Evolutionary conservation across 2,113 vertebrate genomes (phyloP).

Genomic region (Ctenodactylus gundi): DNA sequence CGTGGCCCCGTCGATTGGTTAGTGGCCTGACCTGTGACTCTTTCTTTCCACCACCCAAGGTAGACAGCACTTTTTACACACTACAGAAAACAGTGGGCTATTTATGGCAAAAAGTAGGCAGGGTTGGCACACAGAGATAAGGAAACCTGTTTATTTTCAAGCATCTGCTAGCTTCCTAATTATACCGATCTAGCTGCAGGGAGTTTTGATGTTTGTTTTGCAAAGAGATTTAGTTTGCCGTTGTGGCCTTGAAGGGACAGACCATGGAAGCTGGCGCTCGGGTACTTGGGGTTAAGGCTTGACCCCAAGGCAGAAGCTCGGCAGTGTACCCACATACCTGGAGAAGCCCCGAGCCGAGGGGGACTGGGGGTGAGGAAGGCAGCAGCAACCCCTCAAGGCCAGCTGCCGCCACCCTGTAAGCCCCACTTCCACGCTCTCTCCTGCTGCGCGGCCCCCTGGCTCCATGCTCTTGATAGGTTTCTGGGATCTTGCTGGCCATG

Average conservation of each 20-base stretch:
- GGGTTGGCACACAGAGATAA: not conserved
- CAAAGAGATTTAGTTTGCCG: too few species aligned
- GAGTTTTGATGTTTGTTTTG: not conserved
- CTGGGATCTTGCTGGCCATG: slow-evolving; percentile 62
- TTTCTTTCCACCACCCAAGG: slow-evolving; percentile 40
- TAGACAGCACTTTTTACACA: too few species aligned
- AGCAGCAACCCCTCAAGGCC: too few species aligned
- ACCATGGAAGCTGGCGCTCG: too few species aligned
- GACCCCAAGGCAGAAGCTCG: not conserved
- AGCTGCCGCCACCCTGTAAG: too few species aligned
- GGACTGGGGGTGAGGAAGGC: too few species aligned
- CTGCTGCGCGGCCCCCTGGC: too few species aligned
- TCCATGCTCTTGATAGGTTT: slow-evolving; percentile 57
- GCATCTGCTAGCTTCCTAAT: not conserved
- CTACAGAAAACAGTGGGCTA: not conserved
- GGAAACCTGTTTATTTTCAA: not conserved
- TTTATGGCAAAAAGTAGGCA: not conserved
- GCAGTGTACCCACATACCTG: not conserved
- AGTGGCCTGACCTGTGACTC: slow-evolving; percentile 84
- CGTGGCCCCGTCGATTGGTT: slow-evolving; percentile 93
- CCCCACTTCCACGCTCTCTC: too few species aligned
- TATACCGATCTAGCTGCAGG: not conserved
- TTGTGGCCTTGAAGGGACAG: not conserved
- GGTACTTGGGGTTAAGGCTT: not conserved
- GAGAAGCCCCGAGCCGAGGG: too few species aligned